Base-by-base conservation (phyloP, 1,140 invertebrate genomes). In the Drosophila nannoptera region DNA sequence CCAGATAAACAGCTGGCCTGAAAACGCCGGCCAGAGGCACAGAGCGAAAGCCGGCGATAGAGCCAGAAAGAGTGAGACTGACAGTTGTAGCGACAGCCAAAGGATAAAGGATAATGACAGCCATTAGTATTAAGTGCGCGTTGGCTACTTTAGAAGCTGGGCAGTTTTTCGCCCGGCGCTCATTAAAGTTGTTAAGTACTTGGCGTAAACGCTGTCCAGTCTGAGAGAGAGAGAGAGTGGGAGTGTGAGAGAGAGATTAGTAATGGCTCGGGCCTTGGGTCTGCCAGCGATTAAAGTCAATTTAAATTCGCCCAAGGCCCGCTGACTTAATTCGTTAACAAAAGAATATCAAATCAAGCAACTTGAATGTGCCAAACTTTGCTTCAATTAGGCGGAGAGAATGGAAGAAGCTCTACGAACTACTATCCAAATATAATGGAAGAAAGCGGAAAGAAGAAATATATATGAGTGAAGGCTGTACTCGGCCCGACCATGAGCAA, bases 161-260 rank as follows among this genome's bases (percentile, higher is more conserved):
- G 14, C 63, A 49, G 48, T 62, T 71, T 64, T 40, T 69, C 46
- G 49, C 78, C 56, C 40, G 63, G 33, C 61, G 67, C 80, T 84
- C 81, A 84, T 86, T 84, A 84, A 84, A 84, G 81, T 86, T 84
- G 80, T 84, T 84, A 84, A 84, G 80, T 86, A 81, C 81, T 86
- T 73, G 73, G 73, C 80, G 76, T 83, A 83, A 83, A 73, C 68
- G 76, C 61, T 70, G 68, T 61, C 77, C 69, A 52, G 45, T 40
- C 40, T n/a, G 42, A 49, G 49, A n/a, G 35, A n/a, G 46, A 40
- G 32, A 11, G 7, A 9, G n/a, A 36, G n/a, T 32, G 14, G 35
- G 38, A 63, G 40, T 11, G 49, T 11, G 8, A 5, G 42, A 42
- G 43, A 49, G 58, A 40, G 35, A 58, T 36, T 22, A 22, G 22